These are phyloP conservation scores for Megalops atlanticus DNA, from an alignment of 2,113 vertebrate species.

Conservation along the genomic window DNA sequence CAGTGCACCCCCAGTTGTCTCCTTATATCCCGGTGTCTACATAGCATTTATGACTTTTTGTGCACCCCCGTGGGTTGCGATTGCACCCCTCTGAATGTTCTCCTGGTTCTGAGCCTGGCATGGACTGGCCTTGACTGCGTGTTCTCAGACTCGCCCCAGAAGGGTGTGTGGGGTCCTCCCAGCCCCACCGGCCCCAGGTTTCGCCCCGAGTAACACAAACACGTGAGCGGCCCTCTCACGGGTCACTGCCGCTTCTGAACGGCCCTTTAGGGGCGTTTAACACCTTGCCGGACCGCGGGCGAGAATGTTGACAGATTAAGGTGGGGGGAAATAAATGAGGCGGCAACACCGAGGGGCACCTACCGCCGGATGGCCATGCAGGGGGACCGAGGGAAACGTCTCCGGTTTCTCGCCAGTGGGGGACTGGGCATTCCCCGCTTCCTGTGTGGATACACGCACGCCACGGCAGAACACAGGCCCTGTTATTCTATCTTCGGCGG, in stretches of 20 bases:
- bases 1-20: too few relatives aligned
- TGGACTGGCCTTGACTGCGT: conserved; percentile 4
- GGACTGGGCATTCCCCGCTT: background rate
- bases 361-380: background rate
- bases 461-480: background rate
- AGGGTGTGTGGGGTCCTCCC: background rate
- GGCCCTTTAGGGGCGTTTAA: background rate
- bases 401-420: background rate
- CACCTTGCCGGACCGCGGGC: background rate
- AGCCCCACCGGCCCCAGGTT: background rate
- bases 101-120: background rate
- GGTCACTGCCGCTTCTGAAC: background rate
- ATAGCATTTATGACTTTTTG: too few relatives aligned
- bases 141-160: background rate
- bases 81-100: too few relatives aligned
- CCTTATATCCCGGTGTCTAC: too few relatives aligned
- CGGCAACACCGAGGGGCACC: background rate
- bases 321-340: background rate
- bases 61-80: too few relatives aligned
- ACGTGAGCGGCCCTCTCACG: background rate
- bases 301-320: conserved; percentile 1
- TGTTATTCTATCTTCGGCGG: background rate
- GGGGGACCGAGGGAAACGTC: background rate
- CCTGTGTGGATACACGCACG: background rate
- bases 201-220: background rate